Conservation (phyloP, 2,888 invertebrate genomes). For the Pediacus dermestoides region DNA sequence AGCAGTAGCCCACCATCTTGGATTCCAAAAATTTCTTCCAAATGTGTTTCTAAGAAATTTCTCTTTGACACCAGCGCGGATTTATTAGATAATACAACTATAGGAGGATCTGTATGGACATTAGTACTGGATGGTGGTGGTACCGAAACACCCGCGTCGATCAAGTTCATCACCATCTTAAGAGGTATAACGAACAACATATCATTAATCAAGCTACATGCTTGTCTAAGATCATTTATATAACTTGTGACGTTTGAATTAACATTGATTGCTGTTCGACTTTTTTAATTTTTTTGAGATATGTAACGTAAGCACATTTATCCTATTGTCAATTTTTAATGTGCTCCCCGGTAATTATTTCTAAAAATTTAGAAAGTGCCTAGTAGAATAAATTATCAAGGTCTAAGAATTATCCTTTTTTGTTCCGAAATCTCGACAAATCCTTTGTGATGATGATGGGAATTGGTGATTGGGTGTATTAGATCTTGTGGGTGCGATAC, state of each 20-base stretch:
- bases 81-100: too few relatives aligned
- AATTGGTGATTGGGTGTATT: not conserved
- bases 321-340: constrained; percentile 21
- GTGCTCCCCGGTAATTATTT: too few relatives aligned
- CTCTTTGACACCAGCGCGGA: too few relatives aligned
- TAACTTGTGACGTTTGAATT: constrained; percentile 50
- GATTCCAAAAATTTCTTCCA: too few relatives aligned
- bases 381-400: too few relatives aligned
- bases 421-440: too few relatives aligned
- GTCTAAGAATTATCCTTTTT: too few relatives aligned
- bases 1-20: too few relatives aligned
- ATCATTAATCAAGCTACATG: constrained; percentile 46
- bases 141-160: constrained; percentile 18
- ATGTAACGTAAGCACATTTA: constrained; percentile 20
- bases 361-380: too few relatives aligned
- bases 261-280: constrained; percentile 49
- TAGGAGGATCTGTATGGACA: not conserved
- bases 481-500: too few relatives aligned
- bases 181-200: constrained; percentile 38
- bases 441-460: not conserved
- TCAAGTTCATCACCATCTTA: constrained; percentile 34
- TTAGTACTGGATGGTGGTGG: constrained; percentile 10
- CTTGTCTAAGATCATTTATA: constrained; percentile 50
- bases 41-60: too few relatives aligned
- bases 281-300: constrained; percentile 33